Base-by-base conservation (phyloP, 1,140 invertebrate genomes). In the Orius insidiosus region DNA sequence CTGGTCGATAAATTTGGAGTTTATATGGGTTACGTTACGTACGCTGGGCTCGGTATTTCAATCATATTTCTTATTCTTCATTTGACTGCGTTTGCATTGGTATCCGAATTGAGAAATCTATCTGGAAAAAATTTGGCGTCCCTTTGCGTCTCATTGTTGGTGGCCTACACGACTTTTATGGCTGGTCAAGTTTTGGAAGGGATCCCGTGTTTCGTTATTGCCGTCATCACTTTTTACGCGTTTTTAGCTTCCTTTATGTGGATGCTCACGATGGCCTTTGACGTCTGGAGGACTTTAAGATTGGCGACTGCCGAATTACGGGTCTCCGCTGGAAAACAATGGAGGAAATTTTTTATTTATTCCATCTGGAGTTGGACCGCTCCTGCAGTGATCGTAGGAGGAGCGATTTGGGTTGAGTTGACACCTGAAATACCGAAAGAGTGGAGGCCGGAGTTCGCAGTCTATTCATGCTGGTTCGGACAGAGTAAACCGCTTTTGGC, bases 231-330 rank as follows among this genome's bases (percentile, higher is more conserved):
- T 2, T 70, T 70, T 49, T 74, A 68, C 55, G 34, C 62, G 24
- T 71, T 72, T 53, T 58, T 74, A 18, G 61, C 66, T 0, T 63
- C 71, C 0, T 75, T 75, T 53, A 68, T 67, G 47, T 75, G 74
- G 74, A 74, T 71, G 67, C 67, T 68, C 37, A 64, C 70, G 1
- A 67, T 76, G 59, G 64, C 72, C 0, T 74, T 66, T 54, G 73
- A 75, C 53, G 63, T 74, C 1, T 75, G 64, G 60, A 55, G 63
- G 16, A 71, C 72, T 13, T 57, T 73, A 6, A 53, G 59, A 38
- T 47, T 68, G 48, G 68, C 69, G 4, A 69, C 69, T 1, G 58
- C 59, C 11, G 63, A 71, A 51, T 54, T 72, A 3, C 46, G 68
- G 32, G 61, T 69, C 5, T 62, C 56, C 19, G 48, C 57, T 18